phyloP scores from a whole-genome alignment of 53 echinoderm and acorn worm species.

The Temnopleurus reevesii region DNA sequence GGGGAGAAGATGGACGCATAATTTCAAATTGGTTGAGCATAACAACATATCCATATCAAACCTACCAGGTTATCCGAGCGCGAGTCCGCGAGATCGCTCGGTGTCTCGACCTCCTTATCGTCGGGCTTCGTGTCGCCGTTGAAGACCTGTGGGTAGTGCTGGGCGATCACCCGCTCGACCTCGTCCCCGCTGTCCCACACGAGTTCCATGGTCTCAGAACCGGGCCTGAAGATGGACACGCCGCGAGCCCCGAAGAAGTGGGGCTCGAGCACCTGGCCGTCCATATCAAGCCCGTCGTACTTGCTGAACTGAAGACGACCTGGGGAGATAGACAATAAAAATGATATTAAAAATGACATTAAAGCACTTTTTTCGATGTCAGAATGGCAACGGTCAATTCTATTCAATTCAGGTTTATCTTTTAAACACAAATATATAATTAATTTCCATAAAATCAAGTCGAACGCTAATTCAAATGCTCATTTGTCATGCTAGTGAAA shows the following conservation, averaged over 20 bases:
- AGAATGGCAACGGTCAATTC: too few relatives aligned
- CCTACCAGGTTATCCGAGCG: conserved; percentile 70
- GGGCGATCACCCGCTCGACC: conserved; percentile 57
- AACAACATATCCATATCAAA: too few relatives aligned
- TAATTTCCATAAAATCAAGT: too few relatives aligned
- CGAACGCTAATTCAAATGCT: too few relatives aligned
- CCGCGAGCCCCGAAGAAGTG: conserved; percentile 63
- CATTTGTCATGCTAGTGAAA: too few relatives aligned
- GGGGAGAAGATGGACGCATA: too few relatives aligned
- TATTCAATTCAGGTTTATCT: too few relatives aligned
- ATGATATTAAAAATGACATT: too few relatives aligned
- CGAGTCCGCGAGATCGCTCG: conserved; percentile 49
- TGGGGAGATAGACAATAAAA: neutral
- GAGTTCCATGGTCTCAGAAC: conserved; percentile 19
- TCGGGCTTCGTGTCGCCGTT: conserved; percentile 63
- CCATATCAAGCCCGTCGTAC: conserved; percentile 52
- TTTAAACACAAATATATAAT: too few relatives aligned
- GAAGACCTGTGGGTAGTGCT: conserved; percentile 62
- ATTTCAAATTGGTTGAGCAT: too few relatives aligned
- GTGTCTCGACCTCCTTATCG: conserved; percentile 29
- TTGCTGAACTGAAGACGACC: conserved; percentile 68
- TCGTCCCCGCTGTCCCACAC: conserved; percentile 74
- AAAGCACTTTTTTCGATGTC: too few relatives aligned
- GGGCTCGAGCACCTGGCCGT: conserved; percentile 39
- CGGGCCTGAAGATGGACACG: conserved; percentile 54